phyloP scores from a whole-genome alignment of 2,888 invertebrate genomes.

The Hyposoter dolosus region DNA sequence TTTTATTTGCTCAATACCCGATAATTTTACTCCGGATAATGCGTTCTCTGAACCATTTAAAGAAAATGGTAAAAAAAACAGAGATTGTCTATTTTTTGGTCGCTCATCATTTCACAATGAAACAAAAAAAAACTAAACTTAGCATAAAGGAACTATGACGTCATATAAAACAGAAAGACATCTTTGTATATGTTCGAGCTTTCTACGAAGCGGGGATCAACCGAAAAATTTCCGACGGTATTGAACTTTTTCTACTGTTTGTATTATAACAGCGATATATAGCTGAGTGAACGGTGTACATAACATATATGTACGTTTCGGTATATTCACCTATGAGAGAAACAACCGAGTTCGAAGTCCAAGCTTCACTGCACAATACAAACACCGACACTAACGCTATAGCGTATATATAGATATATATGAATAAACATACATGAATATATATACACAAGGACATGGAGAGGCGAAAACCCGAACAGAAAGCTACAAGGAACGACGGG shows the following conservation, averaged over 20 bases:
- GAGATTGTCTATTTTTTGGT: neutral
- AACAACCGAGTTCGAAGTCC: conserved; percentile 35
- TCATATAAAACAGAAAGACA: neutral
- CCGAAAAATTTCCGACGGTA: conserved; percentile 33
- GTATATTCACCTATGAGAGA: conserved; percentile 32
- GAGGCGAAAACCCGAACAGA: conserved; percentile 43
- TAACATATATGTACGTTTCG: conserved; percentile 8
- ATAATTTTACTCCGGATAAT: neutral
- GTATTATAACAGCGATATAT: neutral
- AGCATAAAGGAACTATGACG: neutral
- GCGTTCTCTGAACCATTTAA: neutral
- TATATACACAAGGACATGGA: neutral
- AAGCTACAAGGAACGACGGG: conserved; percentile 57
- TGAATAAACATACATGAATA: neutral
- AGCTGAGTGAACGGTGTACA: neutral
- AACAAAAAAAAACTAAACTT: neutral
- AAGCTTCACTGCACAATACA: conserved; percentile 25
- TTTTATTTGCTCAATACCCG: neutral
- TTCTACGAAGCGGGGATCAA: conserved; percentile 39
- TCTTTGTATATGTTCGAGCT: conserved; percentile 20
- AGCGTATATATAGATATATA: conserved; percentile 12
- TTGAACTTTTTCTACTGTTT: neutral
- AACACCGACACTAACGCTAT: conserved; percentile 26
- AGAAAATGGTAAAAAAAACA: neutral
- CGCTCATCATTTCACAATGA: neutral